phyloP scores from a whole-genome alignment of 2,888 invertebrate genomes.

The Notocelia uddmanniana region DNA sequence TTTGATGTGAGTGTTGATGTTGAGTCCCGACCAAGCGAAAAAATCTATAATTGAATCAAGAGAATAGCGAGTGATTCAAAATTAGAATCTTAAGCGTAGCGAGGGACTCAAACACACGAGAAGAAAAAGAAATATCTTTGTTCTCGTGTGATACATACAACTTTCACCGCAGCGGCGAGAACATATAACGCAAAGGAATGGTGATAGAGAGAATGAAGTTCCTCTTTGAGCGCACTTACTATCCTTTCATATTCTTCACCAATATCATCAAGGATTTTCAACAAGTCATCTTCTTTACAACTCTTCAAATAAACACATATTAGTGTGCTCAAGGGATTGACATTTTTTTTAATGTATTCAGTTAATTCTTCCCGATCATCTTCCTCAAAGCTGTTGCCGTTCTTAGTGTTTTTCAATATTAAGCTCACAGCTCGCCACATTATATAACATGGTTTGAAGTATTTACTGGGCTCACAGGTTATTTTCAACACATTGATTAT shows the following conservation, averaged over 20 bases:
- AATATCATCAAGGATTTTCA: constrained; percentile 63
- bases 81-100: too few relatives aligned
- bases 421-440: constrained; percentile 70
- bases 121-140: too few relatives aligned
- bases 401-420: constrained; percentile 60
- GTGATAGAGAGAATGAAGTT: too few relatives aligned
- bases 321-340: constrained; percentile 61
- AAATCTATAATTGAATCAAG: too few relatives aligned
- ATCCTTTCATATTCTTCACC: constrained; percentile 67
- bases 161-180: too few relatives aligned
- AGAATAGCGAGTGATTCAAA: too few relatives aligned
- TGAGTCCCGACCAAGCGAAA: too few relatives aligned
- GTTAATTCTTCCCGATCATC: constrained; percentile 64
- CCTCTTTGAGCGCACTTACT: constrained; percentile 59
- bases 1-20: too few relatives aligned
- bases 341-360: constrained; percentile 65
- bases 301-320: constrained; percentile 69
- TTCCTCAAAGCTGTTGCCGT: constrained; percentile 65
- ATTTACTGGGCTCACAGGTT: constrained; percentile 62
- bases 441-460: constrained; percentile 65
- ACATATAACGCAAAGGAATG: too few relatives aligned
- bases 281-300: constrained; percentile 66
- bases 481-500: constrained; percentile 64
- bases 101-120: too few relatives aligned
- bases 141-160: too few relatives aligned